Evolutionary conservation across 2,113 vertebrate species (phyloP), one percentile per base, ranked within the genome.

Genomic region (Pelobates fuscus): DNA sequence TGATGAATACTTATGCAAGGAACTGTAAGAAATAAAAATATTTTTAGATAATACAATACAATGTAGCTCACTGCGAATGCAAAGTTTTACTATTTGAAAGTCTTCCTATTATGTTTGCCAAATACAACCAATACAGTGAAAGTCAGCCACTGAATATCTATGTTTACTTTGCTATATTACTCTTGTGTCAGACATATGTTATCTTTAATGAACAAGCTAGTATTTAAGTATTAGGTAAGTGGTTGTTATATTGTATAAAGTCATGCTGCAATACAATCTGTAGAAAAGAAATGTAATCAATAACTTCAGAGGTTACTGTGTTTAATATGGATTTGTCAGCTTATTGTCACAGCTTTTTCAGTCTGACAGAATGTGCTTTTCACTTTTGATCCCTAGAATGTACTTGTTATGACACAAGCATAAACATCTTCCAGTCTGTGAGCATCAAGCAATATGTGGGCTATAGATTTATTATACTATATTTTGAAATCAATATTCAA

Each of bases 361-460:
- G 12, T 66, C 41, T 46, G 64, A 26, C 27, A 52, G 70, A 71
- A 71, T 71, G 59, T 60, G 68, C 27, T 41, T 5, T 60, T 62
- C 52, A 71, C 69, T 71, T 29, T 49, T 62, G 58, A 26, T 62
- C 26, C 59, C 58, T 52, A 41, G 70, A 71, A 71, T 71, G 58
- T 71, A 71, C 70, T 71, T 63, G 58, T 71, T 71, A 71, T 8
- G n/a, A 71, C 57, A 62, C 59, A 71, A 71, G 70, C 70, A 71
- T 49, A 52, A 24, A 37, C 70, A 37, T 37, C 32, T 71, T 71
- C 41, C 69, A 44, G 17, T 37, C 29, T 71, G 59, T 71, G 70
- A 71, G 29, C 70, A 49, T 52, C 44, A 70, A 70, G 54, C 54
- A 62, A 71, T 52, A 63, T 63, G 70, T 71, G 58, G 24, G 30